phyloP scores from a whole-genome alignment of 2,797 vertebrate species.

The Erethizon dorsatum region DNA sequence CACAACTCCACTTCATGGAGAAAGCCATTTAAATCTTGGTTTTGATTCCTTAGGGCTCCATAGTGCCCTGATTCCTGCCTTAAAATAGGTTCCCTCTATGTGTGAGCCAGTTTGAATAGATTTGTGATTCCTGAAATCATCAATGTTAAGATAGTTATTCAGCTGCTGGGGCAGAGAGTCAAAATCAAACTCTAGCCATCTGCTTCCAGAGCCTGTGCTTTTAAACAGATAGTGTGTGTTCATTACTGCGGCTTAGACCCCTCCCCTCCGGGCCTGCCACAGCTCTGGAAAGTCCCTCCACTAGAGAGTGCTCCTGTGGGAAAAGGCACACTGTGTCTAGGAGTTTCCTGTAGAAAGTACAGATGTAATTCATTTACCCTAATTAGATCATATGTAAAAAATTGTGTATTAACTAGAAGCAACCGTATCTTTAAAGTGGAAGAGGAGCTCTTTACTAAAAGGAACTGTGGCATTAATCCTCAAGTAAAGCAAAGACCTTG shows the following conservation, averaged over 20 bases:
- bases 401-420: background rate
- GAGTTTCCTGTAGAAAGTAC: background rate
- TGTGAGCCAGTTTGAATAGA: background rate
- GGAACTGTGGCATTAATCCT: background rate
- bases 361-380: background rate
- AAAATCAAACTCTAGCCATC: background rate
- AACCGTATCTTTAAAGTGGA: background rate
- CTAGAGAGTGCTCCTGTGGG: background rate
- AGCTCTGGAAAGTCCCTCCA: background rate
- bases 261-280: background rate
- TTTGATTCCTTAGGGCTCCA: background rate
- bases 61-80: background rate
- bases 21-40: background rate
- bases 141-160: background rate
- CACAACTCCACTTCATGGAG: background rate
- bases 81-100: background rate
- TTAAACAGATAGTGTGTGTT: background rate
- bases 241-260: background rate
- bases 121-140: conserved; percentile 12
- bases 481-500: conserved; percentile 5
- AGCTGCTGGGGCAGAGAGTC: background rate
- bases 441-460: background rate
- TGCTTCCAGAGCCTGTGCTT: background rate
- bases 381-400: background rate
- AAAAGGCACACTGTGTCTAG: background rate